Evolutionary conservation across 1,140 invertebrate genomes (phyloP).

Genomic region (Dendrolimus punctatus): DNA sequence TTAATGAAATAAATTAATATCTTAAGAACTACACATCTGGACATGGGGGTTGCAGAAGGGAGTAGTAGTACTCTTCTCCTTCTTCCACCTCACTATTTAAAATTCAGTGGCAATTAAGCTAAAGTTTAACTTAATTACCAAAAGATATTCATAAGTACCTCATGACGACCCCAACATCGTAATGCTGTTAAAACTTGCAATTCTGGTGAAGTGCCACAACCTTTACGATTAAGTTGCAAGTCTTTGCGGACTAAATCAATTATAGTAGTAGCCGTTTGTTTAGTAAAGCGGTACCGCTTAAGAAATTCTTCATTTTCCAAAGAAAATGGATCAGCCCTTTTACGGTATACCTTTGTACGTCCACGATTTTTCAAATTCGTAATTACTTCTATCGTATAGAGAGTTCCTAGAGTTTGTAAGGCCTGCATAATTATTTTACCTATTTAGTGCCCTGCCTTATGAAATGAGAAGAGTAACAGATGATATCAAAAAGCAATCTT

Average conservation of each 20-base stretch:
- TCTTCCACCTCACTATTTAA: too few species aligned
- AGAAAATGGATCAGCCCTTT: neutral
- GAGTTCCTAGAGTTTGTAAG: neutral
- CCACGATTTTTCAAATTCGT: neutral
- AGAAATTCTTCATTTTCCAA: conserved; percentile 1
- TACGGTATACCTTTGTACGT: neutral
- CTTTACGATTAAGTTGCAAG: conserved; percentile 5
- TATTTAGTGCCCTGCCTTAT: too few species aligned
- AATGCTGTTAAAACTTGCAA: conserved; percentile 14
- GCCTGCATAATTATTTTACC: neutral
- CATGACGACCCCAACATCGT: conserved; percentile 10
- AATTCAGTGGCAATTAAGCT: too few species aligned
- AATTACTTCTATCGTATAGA: neutral
- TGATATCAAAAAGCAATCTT: too few species aligned
- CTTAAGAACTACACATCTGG: too few species aligned
- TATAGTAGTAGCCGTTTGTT: conserved; percentile 11
- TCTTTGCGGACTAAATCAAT: conserved; percentile 11
- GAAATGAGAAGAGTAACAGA: too few species aligned
- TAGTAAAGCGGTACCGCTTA: neutral
- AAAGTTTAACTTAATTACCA: conserved; percentile 1
- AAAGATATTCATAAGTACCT: conserved; percentile 5
- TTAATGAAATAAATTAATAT: too few species aligned
- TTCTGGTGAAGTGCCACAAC: conserved; percentile 9
- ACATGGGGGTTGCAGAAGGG: too few species aligned
- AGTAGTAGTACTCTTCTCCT: too few species aligned